Evolutionary conservation across 35 echinoderm and acorn worm genomes (phyloP).

Genomic region (Acanthaster planci): DNA sequence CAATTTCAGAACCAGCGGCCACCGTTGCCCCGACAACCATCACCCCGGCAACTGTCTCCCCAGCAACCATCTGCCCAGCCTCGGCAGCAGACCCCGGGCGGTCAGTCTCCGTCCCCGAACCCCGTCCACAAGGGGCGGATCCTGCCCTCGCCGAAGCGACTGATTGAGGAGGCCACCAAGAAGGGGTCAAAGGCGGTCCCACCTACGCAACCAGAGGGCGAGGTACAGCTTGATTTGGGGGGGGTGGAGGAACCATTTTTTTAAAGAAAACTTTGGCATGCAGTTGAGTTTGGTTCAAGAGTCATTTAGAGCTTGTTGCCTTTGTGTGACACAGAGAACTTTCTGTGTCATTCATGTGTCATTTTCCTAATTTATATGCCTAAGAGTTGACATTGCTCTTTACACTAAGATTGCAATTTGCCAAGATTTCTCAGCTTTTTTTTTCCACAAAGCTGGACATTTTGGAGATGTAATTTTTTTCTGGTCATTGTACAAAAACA

Average conservation of each 20-base stretch:
- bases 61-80: slow-evolving; percentile 13
- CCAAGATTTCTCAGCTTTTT: no score
- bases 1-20: not conserved
- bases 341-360: slow-evolving; percentile 6
- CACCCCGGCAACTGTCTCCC: not conserved
- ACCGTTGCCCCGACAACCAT: not conserved
- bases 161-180: slow-evolving; percentile 44
- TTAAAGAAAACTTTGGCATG: no score
- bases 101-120: not conserved
- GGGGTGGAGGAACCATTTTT: no score
- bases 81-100: not conserved
- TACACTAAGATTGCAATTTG: no score
- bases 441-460: no score
- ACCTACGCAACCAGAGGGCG: not conserved
- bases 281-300: no score
- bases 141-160: slow-evolving; percentile 39
- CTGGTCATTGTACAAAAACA: no score
- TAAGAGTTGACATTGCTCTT: no score
- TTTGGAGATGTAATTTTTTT: no score
- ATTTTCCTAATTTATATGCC: no score
- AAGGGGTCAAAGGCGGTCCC: not conserved
- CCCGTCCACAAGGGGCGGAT: not conserved
- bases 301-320: no score
- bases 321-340: not conserved
- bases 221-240: not conserved